Percentiles rank a stretch among this genome's conserved stretches.
phyloP scores from a whole-genome alignment of 35 echinoderm and acorn worm genomes.

The Nesometra sesokonis region DNA sequence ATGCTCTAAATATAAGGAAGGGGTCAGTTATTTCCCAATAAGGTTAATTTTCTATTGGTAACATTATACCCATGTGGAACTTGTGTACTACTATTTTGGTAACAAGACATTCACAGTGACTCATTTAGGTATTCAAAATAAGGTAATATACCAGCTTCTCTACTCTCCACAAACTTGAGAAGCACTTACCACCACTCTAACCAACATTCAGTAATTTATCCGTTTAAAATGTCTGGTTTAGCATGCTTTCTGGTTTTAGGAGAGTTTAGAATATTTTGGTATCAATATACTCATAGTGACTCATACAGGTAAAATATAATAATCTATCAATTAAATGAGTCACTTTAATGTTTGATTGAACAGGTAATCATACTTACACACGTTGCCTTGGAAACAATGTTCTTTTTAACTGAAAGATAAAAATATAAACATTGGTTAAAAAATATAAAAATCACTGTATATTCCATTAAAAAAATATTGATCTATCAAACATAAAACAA shows the following conservation, averaged over 20 bases:
- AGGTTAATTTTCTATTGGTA: not conserved
- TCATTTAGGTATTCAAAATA: not conserved
- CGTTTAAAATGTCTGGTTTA: too few species aligned
- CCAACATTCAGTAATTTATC: too few species aligned
- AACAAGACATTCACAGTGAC: not conserved
- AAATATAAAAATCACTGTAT: too few species aligned
- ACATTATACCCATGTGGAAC: not conserved
- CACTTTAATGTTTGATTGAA: not conserved
- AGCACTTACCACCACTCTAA: too few species aligned
- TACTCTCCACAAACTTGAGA: too few species aligned
- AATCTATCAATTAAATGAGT: not conserved
- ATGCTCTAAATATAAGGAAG: not conserved
- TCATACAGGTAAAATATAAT: not conserved
- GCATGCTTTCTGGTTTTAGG: too few species aligned
- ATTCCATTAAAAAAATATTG: too few species aligned
- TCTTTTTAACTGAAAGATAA: not conserved
- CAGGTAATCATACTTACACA: not conserved
- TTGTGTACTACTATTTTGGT: not conserved
- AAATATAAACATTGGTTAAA: not conserved
- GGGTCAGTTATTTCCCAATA: not conserved
- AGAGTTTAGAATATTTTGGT: not conserved
- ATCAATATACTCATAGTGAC: not conserved
- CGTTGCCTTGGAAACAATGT: not conserved
- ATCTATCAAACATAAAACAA: too few species aligned
- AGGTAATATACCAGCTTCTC: not conserved